These are phyloP conservation scores for Branchellion lobata DNA, from an alignment of 2,888 invertebrate genomes.

Conservation along the genomic window DNA sequence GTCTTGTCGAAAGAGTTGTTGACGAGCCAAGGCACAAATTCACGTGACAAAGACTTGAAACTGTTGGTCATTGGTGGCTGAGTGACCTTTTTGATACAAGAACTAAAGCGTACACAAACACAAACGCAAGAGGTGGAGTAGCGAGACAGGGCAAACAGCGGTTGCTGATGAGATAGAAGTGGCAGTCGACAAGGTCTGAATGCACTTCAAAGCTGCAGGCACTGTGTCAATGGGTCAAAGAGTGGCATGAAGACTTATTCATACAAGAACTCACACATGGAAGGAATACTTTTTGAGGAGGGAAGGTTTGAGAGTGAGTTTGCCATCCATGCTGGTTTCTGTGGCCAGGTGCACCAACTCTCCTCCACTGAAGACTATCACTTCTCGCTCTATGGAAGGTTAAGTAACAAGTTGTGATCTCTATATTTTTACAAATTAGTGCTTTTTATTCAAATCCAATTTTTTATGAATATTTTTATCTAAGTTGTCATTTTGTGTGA, in stretches of 20 bases:
- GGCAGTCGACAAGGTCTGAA: neutral
- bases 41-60: neutral
- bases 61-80: neutral
- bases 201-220: slow-evolving; percentile 7
- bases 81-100: too few species aligned
- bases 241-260: neutral
- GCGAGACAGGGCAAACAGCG: neutral
- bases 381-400: neutral
- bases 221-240: neutral
- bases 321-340: neutral
- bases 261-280: neutral
- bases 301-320: neutral
- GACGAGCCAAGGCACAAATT: neutral
- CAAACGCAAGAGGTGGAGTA: neutral
- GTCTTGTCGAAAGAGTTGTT: neutral
- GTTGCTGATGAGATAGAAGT: neutral
- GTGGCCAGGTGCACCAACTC: neutral
- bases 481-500: too few species aligned
- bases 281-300: neutral
- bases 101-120: neutral
- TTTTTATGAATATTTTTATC: too few species aligned
- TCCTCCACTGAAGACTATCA: slow-evolving; percentile 5
- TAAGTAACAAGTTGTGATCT: neutral
- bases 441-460: neutral
- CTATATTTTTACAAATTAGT: neutral